phyloP scores from a whole-genome alignment of 2,797 vertebrate species.

The Margarornis squamiger region DNA sequence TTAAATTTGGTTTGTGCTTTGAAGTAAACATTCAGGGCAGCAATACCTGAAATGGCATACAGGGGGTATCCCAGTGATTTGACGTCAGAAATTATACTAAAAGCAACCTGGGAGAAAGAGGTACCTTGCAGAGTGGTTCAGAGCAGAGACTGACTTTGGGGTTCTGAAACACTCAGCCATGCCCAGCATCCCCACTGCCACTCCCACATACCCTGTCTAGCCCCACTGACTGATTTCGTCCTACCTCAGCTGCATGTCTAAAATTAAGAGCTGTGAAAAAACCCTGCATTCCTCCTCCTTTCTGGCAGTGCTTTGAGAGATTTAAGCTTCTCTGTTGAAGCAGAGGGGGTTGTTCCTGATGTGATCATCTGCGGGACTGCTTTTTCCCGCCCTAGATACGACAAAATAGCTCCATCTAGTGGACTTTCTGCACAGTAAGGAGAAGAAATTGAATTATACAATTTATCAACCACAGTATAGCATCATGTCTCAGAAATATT shows the following conservation, averaged over 20 bases:
- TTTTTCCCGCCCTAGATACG: conserved; percentile 2
- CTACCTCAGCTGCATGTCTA: not conserved
- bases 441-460: not conserved
- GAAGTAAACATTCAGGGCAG: not conserved
- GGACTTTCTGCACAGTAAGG: conserved; percentile 34
- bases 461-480: not conserved
- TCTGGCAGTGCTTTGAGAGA: not conserved
- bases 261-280: not conserved
- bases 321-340: conserved; percentile 1
- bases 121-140: not conserved
- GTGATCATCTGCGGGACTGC: not conserved
- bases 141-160: not conserved
- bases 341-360: not conserved
- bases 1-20: not conserved
- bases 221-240: not conserved
- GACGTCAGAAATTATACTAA: not conserved
- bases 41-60: not conserved
- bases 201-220: not conserved
- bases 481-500: not conserved
- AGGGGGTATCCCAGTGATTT: not conserved
- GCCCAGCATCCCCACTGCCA: rapidly evolving
- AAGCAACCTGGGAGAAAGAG: not conserved
- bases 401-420: conserved; percentile 79
- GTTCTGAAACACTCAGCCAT: not conserved
- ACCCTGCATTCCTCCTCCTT: not conserved